Evolutionary conservation across 2,888 invertebrate genomes (phyloP), one percentile per base, ranked within the genome.

Genomic region (Stegana nigrithorax): DNA sequence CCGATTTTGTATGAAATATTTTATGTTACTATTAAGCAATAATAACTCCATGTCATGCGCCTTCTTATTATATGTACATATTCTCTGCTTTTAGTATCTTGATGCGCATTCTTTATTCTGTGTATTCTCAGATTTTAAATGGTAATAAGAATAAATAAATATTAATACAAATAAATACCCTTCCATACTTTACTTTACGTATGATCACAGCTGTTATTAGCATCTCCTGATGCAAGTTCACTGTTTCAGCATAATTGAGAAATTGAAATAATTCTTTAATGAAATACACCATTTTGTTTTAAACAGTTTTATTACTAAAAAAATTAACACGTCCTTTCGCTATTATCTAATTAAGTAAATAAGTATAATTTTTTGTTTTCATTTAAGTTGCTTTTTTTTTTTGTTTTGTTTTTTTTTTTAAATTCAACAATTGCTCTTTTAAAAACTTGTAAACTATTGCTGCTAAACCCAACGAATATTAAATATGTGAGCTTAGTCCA

Each of bases 241-340:
- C 32, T 32, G 2, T 12, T n/a, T 32, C 32, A 32, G 2, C n/a
- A 12, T 32, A 12, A 32, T n/a, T 12, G 2, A 32, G 32, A 5
- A 10, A 12, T 32, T 2, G 6, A 5, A 12, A 4, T n/a, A 32
- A 32, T 4, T 32, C 10, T 10, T 29, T 29, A 5, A 10, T 7
- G 10, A 7, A 32, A 32, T 12, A 12, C 32, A 32, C 5, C 68
- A 68, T 55, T 55, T 65, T 76, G 67, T 72, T 78, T 75, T 70
- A 70, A 78, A 78, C 75, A 70, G 63, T 73, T 78, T 78, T 71
- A 77, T 77, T 78, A 72, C 75, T 72, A 72, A 76, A 78, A 59
- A 78, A 80, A 78, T 71, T 78, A 76, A 76, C 76, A 78, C 72
- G 72, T 72, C 75, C 72, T 51, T 39, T 32, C 14, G 45, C 70